Evolutionary conservation across 2,888 invertebrate genomes (phyloP).

Genomic region (Eupithecia subumbrata): DNA sequence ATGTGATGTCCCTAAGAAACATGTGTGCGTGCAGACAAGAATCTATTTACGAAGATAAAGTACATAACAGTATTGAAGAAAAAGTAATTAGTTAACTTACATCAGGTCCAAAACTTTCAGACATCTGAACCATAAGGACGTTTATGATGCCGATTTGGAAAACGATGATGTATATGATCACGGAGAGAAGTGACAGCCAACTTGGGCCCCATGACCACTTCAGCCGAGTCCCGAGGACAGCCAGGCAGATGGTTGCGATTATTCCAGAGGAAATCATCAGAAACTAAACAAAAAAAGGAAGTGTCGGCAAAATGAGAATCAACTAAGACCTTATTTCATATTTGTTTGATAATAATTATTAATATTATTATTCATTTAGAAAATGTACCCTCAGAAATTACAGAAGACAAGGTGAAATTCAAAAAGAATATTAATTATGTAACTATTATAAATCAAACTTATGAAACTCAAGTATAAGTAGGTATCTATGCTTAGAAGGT

Average conservation of each 20-base stretch:
- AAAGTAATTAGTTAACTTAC: constrained; percentile 38
- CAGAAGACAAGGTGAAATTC: not conserved
- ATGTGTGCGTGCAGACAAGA: not conserved
- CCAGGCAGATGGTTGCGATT: constrained; percentile 46
- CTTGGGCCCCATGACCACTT: constrained; percentile 55
- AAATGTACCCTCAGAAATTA: not conserved
- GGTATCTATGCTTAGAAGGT: not conserved
- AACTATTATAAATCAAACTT: not conserved
- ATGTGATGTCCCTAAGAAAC: not conserved
- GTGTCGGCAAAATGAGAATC: not conserved
- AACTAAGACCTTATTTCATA: not conserved
- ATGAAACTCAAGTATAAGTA: not conserved
- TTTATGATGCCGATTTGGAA: constrained; percentile 62
- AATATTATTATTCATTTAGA: not conserved
- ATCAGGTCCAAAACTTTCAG: constrained; percentile 54
- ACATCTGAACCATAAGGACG: constrained; percentile 53
- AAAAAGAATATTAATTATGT: not conserved
- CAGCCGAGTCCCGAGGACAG: constrained; percentile 50
- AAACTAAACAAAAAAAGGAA: constrained; percentile 44
- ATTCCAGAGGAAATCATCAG: constrained; percentile 52
- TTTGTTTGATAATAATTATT: not conserved
- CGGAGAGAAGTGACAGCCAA: constrained; percentile 59
- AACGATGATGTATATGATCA: constrained; percentile 56
- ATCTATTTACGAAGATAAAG: not conserved
- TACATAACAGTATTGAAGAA: not conserved